Base-by-base conservation (phyloP, 2,113 vertebrate genomes). In the Pan paniscus region DNA sequence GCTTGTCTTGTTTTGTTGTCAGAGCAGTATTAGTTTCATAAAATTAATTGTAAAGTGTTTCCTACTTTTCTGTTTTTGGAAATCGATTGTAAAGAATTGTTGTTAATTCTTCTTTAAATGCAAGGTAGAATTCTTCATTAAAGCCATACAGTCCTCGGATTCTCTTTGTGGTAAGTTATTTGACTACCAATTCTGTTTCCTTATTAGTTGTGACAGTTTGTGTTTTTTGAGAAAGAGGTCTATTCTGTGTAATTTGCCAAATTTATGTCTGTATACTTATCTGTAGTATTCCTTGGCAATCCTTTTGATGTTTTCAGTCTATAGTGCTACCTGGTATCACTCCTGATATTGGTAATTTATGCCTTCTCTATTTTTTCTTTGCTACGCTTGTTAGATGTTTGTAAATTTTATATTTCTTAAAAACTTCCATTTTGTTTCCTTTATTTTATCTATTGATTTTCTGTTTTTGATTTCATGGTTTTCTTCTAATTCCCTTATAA, bases 41-140 rank as follows among this genome's bases (percentile, higher is more conserved):
- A 86, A 78, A 86, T 68, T 3, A 72, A 67, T n/a, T 67, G 12
- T 7, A 81, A 90, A 76, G 22, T 92, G 6, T 78, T 89, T 12
- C 22, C 14, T 67, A 40, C 8, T 84, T 78, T 89, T 76, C 50
- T 87, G 30, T 85, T 94, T 94, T 64, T 23, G 43, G 25, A 95
- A 89, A 48, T 46, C 20, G 18, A 76, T 38, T 18, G 2, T 9
- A 72, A 25, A 59, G 17, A 87, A 81, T 55, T 80, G 1, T 7
- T 90, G 9, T 90, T 93, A 91, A n/a, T 89, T 85, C 20, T 73
- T 79, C 61, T 91, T 92, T 82, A 89, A 92, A 55, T 70, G 6
- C 18, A 70, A 2, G 50, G 48, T 70, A 70, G 30, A 85, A 94
- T 87, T 93, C 32, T 25, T 43, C 35, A 92, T 48, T 89, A 50